phyloP scores from a whole-genome alignment of 2,113 vertebrate genomes.

The Hemicordylus capensis region DNA sequence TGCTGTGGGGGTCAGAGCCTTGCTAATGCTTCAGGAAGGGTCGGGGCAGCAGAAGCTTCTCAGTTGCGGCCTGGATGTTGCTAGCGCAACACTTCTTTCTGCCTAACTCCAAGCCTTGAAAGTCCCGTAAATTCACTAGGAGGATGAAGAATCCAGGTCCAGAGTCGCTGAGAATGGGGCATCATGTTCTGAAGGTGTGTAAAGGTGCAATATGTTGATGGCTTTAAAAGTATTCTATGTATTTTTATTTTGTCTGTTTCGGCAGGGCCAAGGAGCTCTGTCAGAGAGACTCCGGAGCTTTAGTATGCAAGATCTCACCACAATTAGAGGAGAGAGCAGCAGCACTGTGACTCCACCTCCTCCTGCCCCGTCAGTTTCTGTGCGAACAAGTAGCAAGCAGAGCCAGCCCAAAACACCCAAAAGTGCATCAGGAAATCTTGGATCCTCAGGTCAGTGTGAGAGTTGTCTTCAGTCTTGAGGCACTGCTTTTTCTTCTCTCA shows the following conservation, averaged over 20 bases:
- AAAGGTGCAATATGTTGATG: neutral
- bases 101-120: too few relatives aligned
- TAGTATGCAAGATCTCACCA: slow-evolving; percentile 97
- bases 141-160: too few relatives aligned
- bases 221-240: neutral
- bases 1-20: too few relatives aligned
- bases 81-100: too few relatives aligned
- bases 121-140: too few relatives aligned
- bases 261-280: slow-evolving; percentile 93
- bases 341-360: slow-evolving; percentile 53
- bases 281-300: slow-evolving; percentile 96
- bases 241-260: slow-evolving; percentile 45
- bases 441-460: slow-evolving; percentile 80
- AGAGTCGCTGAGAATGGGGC: too few relatives aligned
- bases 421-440: slow-evolving; percentile 88
- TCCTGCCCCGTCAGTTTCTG: slow-evolving; percentile 62
- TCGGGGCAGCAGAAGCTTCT: too few relatives aligned
- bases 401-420: slow-evolving; percentile 86
- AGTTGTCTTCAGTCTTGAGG: neutral
- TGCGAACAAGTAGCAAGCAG: slow-evolving; percentile 79
- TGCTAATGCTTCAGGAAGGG: too few relatives aligned
- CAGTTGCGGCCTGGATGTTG: too few relatives aligned
- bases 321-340: slow-evolving; percentile 83
- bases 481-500: neutral
- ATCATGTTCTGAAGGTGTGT: neutral